These are phyloP conservation scores for Diadegma fenestrale DNA, from an alignment of 2,888 invertebrate genomes.

Conservation along the genomic window DNA sequence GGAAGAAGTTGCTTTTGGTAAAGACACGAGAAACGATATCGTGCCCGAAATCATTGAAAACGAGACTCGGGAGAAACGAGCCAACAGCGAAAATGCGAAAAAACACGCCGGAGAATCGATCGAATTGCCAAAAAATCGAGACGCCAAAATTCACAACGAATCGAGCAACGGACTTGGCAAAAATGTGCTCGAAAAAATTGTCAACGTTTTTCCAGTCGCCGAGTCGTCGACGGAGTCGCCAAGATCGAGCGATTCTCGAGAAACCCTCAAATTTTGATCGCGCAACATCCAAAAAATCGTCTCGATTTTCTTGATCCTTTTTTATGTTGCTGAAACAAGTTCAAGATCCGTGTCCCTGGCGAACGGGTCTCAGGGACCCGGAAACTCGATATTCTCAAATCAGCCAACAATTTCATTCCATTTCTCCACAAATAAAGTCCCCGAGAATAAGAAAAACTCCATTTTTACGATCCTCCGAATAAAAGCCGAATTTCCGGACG, in stretches of 20 bases:
- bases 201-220: conserved; percentile 67
- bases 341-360: not conserved
- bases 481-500: not conserved
- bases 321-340: not conserved
- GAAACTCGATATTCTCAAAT: not conserved
- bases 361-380: not conserved
- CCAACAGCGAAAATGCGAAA: not conserved
- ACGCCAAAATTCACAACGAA: conserved; percentile 2
- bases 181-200: conserved; percentile 45
- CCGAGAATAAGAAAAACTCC: not conserved
- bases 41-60: not conserved
- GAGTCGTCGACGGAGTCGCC: not conserved
- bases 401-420: not conserved
- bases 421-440: not conserved
- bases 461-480: not conserved
- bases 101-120: not conserved
- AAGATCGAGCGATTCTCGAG: not conserved
- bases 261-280: not conserved
- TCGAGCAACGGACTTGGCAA: not conserved
- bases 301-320: too few relatives aligned
- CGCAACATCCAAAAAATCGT: too few relatives aligned
- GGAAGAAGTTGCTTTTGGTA: conserved; percentile 77
- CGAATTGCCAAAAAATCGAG: not conserved
- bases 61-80: conserved; percentile 48
- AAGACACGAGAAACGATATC: conserved; percentile 61